phyloP scores from a whole-genome alignment of 2,797 vertebrate species.

The Alfaro cultratus region DNA sequence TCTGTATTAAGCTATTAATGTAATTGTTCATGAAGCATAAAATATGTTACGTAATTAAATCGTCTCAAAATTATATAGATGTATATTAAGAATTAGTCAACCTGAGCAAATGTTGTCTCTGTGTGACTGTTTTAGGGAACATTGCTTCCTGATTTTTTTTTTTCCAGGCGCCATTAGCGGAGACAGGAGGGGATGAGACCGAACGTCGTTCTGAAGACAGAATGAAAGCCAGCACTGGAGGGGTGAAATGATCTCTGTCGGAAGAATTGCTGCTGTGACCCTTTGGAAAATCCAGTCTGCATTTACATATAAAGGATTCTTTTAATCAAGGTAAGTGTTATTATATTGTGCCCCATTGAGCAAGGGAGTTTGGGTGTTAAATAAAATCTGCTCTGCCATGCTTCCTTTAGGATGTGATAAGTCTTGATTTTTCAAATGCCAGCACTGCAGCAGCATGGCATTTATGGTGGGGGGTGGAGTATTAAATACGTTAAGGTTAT shows the following conservation, averaged over 20 bases:
- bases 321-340: slow-evolving; percentile 99
- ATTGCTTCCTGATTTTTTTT: slow-evolving; percentile 90
- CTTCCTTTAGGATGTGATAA: slow-evolving; percentile 92
- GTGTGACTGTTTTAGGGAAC: slow-evolving; percentile 99
- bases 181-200: slow-evolving; percentile 84
- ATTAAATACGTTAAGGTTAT: neutral
- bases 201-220: slow-evolving; percentile 76
- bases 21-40: slow-evolving; percentile 99
- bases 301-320: slow-evolving; percentile 99
- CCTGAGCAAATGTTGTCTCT: slow-evolving; percentile 99
- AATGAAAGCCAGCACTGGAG: slow-evolving; percentile 64
- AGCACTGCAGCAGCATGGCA: slow-evolving; percentile 93
- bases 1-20: slow-evolving; percentile 99
- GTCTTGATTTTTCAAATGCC: slow-evolving; percentile 98
- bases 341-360: slow-evolving; percentile 99
- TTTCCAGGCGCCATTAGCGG: slow-evolving; percentile 88
- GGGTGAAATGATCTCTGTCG: slow-evolving; percentile 92
- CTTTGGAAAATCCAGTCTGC: slow-evolving; percentile 89
- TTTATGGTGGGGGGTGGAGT: neutral
- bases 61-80: slow-evolving; percentile 99
- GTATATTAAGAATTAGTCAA: slow-evolving; percentile 99
- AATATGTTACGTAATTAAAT: slow-evolving; percentile 99
- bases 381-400: slow-evolving; percentile 94
- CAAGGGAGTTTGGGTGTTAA: slow-evolving; percentile 96
- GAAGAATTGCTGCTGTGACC: slow-evolving; percentile 88